Conservation (phyloP, 2,888 invertebrate genomes). For the Epiblema foenella region DNA sequence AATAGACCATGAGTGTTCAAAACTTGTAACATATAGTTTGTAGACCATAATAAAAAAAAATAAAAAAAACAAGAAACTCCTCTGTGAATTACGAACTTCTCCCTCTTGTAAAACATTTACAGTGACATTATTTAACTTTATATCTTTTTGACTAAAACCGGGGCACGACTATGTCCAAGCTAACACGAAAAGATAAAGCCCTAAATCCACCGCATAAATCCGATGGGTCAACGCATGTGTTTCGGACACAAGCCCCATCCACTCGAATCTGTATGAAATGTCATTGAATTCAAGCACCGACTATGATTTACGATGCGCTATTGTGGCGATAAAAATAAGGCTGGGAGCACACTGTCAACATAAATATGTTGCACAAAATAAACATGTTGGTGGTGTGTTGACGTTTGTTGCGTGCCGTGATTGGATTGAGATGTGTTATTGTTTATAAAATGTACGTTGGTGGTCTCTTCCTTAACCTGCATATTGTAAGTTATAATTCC, state of each 20-base stretch:
- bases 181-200: conserved; percentile 22
- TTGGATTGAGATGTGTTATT: conserved; percentile 24
- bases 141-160: not conserved
- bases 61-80: no score
- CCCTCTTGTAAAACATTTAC: no score
- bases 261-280: conserved; percentile 40
- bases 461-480: conserved; percentile 14
- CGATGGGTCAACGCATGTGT: conserved; percentile 40
- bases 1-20: no score
- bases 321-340: conserved; percentile 40
- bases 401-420: conserved; percentile 11
- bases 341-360: conserved; percentile 22
- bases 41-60: no score
- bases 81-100: no score
- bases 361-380: conserved; percentile 1
- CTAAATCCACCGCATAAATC: conserved; percentile 31
- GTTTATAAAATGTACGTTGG: conserved; percentile 10
- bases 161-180: not conserved
- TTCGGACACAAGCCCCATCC: conserved; percentile 18
- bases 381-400: conserved; percentile 5
- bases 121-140: no score
- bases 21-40: no score
- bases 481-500: not conserved
- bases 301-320: conserved; percentile 41
- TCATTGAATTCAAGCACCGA: conserved; percentile 39